Percentiles rank a stretch among this genome's conserved stretches.
Evolutionary conservation across 1,140 invertebrate species (phyloP).

Genomic region (Micrasema longulum): DNA sequence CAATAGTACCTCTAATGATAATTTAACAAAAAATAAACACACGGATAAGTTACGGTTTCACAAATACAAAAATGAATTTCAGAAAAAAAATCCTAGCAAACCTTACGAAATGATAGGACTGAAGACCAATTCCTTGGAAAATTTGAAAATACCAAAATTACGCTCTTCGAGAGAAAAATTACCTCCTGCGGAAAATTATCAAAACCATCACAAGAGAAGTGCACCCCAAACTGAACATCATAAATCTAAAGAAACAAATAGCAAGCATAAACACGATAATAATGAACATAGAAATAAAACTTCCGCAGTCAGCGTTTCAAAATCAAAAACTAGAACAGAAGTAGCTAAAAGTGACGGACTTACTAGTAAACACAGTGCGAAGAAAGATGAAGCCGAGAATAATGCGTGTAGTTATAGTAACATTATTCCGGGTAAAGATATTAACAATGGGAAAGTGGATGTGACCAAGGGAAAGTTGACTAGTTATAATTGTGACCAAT

Average conservation of each 20-base stretch:
- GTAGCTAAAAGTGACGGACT: not conserved
- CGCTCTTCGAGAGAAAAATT: conserved; percentile 11
- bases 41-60: conserved; percentile 13
- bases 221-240: conserved; percentile 21
- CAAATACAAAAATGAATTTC: conserved; percentile 21
- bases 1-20: conserved; percentile 1
- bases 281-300: conserved; percentile 25
- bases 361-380: not conserved
- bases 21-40: conserved; percentile 29
- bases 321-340: conserved; percentile 23
- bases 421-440: conserved; percentile 34
- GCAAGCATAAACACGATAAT: conserved; percentile 6
- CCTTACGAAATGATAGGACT: not conserved
- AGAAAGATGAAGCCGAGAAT: conserved; percentile 18
- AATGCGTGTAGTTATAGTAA: conserved; percentile 7
- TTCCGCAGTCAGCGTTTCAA: conserved; percentile 5
- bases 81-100: conserved; percentile 25
- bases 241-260: conserved; percentile 21
- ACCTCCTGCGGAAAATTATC: not conserved
- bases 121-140: not conserved
- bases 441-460: conserved; percentile 28
- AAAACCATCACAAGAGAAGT: conserved; percentile 26
- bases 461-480: not conserved
- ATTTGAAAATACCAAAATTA: not conserved
- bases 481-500: not conserved